Conservation (phyloP, 2,113 vertebrate species). For the Oxyruncus cristatus region DNA sequence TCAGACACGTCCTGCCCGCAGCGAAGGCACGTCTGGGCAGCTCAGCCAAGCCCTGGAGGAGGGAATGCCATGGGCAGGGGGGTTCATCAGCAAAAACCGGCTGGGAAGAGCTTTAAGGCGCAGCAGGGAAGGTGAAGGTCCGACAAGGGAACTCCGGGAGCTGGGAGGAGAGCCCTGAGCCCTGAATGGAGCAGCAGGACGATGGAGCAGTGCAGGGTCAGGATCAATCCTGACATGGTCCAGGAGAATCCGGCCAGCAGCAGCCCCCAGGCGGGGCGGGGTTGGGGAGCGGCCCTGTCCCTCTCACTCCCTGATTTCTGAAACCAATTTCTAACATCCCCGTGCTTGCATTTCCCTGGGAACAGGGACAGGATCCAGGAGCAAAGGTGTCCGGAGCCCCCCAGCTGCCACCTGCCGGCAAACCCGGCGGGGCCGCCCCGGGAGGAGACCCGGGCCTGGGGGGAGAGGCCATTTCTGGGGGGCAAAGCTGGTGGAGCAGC, state of each 20-base stretch:
- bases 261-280: neutral
- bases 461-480: neutral
- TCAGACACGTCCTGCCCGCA: neutral
- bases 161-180: neutral
- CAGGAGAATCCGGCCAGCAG: neutral
- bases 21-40: neutral
- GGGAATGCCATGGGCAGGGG: neutral
- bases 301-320: neutral
- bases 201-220: neutral
- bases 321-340: too few relatives aligned
- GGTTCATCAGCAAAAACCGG: neutral
- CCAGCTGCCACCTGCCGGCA: neutral
- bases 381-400: neutral
- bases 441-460: neutral
- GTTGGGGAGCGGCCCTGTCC: neutral
- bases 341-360: neutral
- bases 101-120: neutral
- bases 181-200: neutral
- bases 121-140: neutral
- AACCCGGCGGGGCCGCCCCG: neutral
- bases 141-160: neutral
- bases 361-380: neutral
- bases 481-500: neutral
- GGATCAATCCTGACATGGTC: neutral
- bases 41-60: neutral